Conservation (phyloP, 2,888 invertebrate species). For the Cerastoderma edule region DNA sequence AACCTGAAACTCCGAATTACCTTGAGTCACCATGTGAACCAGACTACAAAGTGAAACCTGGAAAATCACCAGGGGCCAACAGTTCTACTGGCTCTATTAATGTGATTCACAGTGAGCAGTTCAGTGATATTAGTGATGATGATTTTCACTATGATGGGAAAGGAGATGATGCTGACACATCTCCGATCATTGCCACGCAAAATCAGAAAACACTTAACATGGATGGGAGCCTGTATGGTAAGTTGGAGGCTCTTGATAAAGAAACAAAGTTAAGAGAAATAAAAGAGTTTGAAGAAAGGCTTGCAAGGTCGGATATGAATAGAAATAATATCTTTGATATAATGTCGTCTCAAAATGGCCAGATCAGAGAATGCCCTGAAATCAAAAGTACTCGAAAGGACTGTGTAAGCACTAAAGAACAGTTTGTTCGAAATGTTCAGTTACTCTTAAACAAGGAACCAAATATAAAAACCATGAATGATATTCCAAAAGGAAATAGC, state of each 20-base stretch:
- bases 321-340: slow-evolving; percentile 32
- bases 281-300: slow-evolving; percentile 51
- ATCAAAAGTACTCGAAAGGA: neutral
- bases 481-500: too few species aligned
- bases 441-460: slow-evolving; percentile 33
- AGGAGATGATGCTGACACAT: slow-evolving; percentile 33
- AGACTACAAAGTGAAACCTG: slow-evolving; percentile 22
- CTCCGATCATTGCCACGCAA: neutral
- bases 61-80: slow-evolving; percentile 40
- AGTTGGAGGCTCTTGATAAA: slow-evolving; percentile 23
- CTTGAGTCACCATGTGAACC: slow-evolving; percentile 18
- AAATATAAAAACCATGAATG: slow-evolving; percentile 2
- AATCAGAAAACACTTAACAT: slow-evolving; percentile 3
- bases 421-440: slow-evolving; percentile 19
- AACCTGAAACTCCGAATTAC: slow-evolving; percentile 9
- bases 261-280: slow-evolving; percentile 49
- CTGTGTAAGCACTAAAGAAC: slow-evolving; percentile 13
- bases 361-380: neutral
- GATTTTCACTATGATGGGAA: too few species aligned
- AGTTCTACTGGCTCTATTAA: slow-evolving; percentile 55
- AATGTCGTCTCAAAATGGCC: slow-evolving; percentile 2
- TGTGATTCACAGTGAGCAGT: slow-evolving; percentile 65
- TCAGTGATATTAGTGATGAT: slow-evolving; percentile 69
- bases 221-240: neutral
- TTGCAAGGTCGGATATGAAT: slow-evolving; percentile 27